A percentile compares a stretch with the other conserved stretches of the same genome.
phyloP scores from a whole-genome alignment of 2,113 vertebrate species.

The Salvator merianae region DNA sequence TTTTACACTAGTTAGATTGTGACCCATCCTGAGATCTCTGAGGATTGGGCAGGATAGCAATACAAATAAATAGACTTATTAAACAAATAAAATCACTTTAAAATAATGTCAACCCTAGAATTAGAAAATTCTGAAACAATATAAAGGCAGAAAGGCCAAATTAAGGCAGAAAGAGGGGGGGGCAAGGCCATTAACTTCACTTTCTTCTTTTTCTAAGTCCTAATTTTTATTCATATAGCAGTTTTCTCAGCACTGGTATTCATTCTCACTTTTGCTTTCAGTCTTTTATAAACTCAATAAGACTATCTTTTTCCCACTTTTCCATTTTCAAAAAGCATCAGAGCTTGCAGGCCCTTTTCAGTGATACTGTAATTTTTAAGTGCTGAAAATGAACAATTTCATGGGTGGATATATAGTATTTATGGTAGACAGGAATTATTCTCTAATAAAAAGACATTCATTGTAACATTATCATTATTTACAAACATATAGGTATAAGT shows the following conservation, averaged over 20 bases:
- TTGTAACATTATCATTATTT: not conserved
- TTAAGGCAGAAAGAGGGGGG: no score
- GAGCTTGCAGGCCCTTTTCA: not conserved
- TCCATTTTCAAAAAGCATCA: not conserved
- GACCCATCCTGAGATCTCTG: no score
- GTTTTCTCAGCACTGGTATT: no score
- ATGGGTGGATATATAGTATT: no score
- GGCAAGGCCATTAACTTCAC: no score
- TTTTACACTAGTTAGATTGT: not conserved
- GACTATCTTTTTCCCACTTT: not conserved
- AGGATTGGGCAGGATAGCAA: no score
- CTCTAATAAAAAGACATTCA: not conserved
- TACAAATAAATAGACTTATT: no score
- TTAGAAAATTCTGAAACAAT: not conserved
- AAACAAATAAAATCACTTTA: not conserved
- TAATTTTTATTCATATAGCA: no score
- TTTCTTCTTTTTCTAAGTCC: no score
- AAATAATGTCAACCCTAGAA: not conserved
- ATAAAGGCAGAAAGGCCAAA: not conserved
- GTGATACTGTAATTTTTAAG: not conserved
- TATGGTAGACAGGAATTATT: not conserved
- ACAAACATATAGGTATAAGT: not conserved
- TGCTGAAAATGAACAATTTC: not conserved
- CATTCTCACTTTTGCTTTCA: not conserved
- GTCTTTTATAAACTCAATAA: not conserved